Evolutionary conservation across 1,140 invertebrate genomes (phyloP).

Genomic region (Drosophila willistoni): DNA sequence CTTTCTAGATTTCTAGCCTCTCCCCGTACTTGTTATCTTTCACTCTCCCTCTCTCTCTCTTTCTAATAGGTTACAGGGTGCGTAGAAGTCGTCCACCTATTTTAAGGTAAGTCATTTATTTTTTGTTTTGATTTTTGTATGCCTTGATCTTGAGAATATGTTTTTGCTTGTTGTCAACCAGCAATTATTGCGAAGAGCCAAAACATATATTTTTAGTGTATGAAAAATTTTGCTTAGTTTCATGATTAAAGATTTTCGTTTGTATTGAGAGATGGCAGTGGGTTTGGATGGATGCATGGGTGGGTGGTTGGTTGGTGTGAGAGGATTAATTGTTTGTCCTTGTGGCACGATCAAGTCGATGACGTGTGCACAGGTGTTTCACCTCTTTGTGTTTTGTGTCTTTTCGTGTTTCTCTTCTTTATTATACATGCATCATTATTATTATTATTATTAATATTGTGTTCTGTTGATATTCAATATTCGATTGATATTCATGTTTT

Average conservation of each 20-base stretch:
- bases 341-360: not conserved
- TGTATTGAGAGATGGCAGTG: not conserved
- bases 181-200: slow-evolving; percentile 36
- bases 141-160: slow-evolving; percentile 71
- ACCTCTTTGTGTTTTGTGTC: not conserved
- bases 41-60: too few relatives aligned
- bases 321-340: slow-evolving; percentile 6
- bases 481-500: slow-evolving; percentile 4
- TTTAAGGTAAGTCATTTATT: not conserved
- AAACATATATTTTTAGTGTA: slow-evolving; percentile 65
- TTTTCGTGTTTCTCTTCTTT: not conserved
- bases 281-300: not conserved
- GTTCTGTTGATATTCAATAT: slow-evolving; percentile 12
- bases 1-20: too few relatives aligned
- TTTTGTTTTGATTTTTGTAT: slow-evolving; percentile 63
- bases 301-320: not conserved
- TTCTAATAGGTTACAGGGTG: not conserved
- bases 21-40: too few relatives aligned
- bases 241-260: not conserved
- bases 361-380: slow-evolving; percentile 8
- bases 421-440: too few relatives aligned
- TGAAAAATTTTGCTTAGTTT: slow-evolving; percentile 42
- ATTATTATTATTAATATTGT: not conserved
- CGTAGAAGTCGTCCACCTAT: not conserved
- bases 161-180: slow-evolving; percentile 69